A percentile compares a stretch with the other conserved stretches of the same genome.
Conservation (phyloP, 92 coral and sea anemone genomes). For the Phymanthus crucifer region DNA sequence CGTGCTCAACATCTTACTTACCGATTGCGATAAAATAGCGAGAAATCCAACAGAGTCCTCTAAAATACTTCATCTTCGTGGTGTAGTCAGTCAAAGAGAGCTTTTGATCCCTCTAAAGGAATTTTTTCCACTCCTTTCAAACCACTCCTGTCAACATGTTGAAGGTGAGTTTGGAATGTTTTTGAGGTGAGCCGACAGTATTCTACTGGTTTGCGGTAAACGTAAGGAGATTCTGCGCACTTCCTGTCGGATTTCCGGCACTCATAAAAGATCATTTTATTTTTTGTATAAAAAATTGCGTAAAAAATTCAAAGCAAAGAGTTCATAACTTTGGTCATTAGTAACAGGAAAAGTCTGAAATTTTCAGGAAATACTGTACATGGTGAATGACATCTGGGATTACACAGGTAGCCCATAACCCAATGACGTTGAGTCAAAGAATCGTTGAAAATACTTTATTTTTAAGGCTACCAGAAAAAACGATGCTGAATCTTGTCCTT, state of each 20-base stretch:
- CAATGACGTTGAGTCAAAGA: no score
- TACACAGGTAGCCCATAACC: not conserved
- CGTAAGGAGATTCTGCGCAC: constrained; percentile 12
- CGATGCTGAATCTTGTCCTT: no score
- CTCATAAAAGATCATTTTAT: not conserved
- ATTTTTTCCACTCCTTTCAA: not conserved
- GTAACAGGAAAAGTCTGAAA: not conserved
- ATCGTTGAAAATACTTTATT: no score
- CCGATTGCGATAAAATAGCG: not conserved
- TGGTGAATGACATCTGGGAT: not conserved
- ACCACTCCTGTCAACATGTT: not conserved
- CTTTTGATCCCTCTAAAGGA: not conserved
- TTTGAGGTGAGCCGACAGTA: constrained; percentile 15
- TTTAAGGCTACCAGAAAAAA: no score
- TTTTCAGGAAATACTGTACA: not conserved
- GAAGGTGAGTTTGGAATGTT: constrained; percentile 27
- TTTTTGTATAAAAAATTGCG: not conserved
- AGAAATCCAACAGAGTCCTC: not conserved
- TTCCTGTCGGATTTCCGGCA: constrained; percentile 35
- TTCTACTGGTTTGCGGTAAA: constrained; percentile 25
- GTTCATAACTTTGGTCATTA: no score
- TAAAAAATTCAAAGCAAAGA: not conserved
- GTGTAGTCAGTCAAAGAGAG: not conserved
- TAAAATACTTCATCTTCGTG: not conserved
- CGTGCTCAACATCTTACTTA: not conserved